phyloP scores from a whole-genome alignment of 2,113 vertebrate species.

The Heterotilapia buettikoferi region DNA sequence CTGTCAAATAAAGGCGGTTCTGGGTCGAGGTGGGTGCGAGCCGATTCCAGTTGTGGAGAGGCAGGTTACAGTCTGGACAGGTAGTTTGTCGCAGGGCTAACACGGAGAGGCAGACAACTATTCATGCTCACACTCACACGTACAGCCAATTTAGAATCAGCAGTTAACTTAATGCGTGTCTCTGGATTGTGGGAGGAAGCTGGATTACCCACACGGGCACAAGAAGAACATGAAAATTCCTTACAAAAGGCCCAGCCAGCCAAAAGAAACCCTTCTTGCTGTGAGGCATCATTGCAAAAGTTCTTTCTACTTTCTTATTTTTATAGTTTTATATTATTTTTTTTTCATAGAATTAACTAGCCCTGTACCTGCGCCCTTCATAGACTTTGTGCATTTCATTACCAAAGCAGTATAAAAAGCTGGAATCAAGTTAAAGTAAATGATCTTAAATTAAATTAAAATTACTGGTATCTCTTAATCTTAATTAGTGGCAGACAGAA shows the following conservation, averaged over 20 bases:
- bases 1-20: not conserved
- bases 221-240: not conserved
- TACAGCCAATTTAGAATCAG: not conserved
- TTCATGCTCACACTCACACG: not conserved
- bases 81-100: not conserved
- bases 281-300: not conserved
- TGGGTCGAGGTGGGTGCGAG: not conserved
- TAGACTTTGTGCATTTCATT: not conserved
- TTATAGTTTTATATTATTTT: not conserved
- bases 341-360: not conserved
- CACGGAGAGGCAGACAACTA: not conserved
- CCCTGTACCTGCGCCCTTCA: not conserved
- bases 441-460: not conserved
- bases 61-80: not conserved
- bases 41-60: not conserved
- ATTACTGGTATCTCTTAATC: not conserved
- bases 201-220: not conserved
- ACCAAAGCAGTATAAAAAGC: not conserved
- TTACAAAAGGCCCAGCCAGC: not conserved
- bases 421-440: not conserved
- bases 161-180: not conserved
- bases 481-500: not conserved
- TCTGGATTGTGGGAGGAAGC: not conserved
- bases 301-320: not conserved
- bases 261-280: not conserved